Evolutionary conservation across 2,113 vertebrate species (phyloP).

Genomic region (Catharus bicknelli): DNA sequence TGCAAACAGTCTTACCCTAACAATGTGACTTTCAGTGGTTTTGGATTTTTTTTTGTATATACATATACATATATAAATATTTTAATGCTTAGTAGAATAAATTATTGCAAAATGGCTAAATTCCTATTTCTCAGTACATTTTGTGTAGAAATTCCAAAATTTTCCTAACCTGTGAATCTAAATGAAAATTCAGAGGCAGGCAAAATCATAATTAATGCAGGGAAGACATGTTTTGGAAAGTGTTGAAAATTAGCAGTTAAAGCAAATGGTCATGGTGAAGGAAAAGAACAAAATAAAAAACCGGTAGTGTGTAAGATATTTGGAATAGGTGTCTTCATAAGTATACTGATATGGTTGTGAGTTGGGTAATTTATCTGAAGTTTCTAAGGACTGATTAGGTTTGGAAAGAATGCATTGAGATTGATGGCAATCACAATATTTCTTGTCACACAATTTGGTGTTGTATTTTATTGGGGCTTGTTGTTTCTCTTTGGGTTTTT

Average conservation of each 20-base stretch:
- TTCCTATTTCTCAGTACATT: background rate
- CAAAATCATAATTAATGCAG: background rate
- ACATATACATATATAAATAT: background rate
- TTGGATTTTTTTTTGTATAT: background rate
- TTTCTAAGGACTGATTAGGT: fast-evolving
- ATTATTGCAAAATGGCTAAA: background rate
- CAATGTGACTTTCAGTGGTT: background rate
- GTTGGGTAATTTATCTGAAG: background rate
- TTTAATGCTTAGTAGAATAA: background rate
- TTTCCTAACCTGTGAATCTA: background rate
- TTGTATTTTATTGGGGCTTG: background rate
- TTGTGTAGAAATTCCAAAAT: background rate
- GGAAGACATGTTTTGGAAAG: background rate
- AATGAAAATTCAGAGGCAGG: background rate
- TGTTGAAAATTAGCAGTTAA: background rate
- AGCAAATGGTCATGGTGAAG: background rate
- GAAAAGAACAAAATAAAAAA: background rate
- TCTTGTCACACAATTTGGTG: background rate
- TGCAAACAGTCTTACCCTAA: background rate
- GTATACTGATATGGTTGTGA: background rate
- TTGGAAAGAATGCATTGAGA: background rate
- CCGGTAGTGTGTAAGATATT: background rate
- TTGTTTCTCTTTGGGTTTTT: background rate
- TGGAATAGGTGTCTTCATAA: background rate
- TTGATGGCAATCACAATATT: background rate